Evolutionary conservation across 2,888 invertebrate species (phyloP), one percentile per base, ranked within the genome.

Genomic region (Scaptomyza cyrtandrae): DNA sequence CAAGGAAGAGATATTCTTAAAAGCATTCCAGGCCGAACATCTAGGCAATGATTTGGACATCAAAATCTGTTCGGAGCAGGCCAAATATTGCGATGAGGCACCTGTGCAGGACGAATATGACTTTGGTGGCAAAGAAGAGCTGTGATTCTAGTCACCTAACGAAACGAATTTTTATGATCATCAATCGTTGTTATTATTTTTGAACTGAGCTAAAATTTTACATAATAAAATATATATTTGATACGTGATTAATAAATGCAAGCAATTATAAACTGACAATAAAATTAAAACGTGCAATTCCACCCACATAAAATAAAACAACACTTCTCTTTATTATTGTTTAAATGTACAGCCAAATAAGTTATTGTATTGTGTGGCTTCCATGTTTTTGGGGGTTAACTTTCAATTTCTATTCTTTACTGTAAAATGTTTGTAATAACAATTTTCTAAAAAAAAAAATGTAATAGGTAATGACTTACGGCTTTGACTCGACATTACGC

Each of bases 51-150:
- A 94, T 87, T 89, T 94, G 55, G 92, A 93, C 72, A 90, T 92
- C 33, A 92, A 92, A 86, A 92, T 95, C 66, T 95, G 95, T 80
- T 92, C 93, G 6, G 90, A 92, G 54, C 87, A 91, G 45, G 91
- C 94, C 1, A 91, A 92, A 31, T 92, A 93, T 58, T 94, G 94
- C 76, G 89, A 91, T 11, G 92, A 93, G 56, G 89, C 90, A 31
- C 86, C 90, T 37, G 71, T 90, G 1, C 90, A 92, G 54, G 91
- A 91, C 11, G 92, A 92, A 6, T 91, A 92, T 39, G 88, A 91
- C 54, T 89, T 91, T 53, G 90, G 90, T 71, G 77, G 88, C 61
- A 89, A 77, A 63, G 91, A 92, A 39, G 92, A 92, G 74, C 79
- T 92, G 77, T 92, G 87, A 91, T 85, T 46, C 16, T 35, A 24